Conservation (phyloP, 2,888 invertebrate genomes). For the Willowsia nigromaculata region DNA sequence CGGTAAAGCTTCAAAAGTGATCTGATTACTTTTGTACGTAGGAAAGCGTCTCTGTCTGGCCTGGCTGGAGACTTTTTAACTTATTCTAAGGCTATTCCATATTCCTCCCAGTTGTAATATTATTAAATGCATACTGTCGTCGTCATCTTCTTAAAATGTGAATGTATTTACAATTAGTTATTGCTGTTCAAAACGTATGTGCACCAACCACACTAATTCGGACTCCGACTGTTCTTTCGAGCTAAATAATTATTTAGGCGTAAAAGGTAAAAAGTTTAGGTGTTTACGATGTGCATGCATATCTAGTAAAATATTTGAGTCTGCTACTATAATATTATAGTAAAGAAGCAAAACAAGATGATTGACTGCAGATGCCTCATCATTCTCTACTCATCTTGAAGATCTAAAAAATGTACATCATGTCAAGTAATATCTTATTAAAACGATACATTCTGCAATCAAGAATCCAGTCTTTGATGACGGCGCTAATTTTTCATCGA, state of each 20-base stretch:
- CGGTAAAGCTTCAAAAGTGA: slow-evolving; percentile 71
- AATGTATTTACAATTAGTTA: slow-evolving; percentile 67
- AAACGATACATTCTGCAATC: slow-evolving; percentile 45
- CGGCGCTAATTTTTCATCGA: slow-evolving; percentile 77
- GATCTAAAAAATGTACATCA: not conserved
- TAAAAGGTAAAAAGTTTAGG: no score
- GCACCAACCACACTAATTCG: not conserved
- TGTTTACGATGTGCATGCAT: not conserved
- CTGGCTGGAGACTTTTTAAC: slow-evolving; percentile 69
- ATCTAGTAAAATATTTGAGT: no score
- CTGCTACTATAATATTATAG: not conserved
- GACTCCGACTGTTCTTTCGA: not conserved
- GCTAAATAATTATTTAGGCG: no score
- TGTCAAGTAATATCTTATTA: slow-evolving; percentile 23
- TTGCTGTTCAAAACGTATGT: not conserved
- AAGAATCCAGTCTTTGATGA: slow-evolving; percentile 65
- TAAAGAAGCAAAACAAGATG: not conserved
- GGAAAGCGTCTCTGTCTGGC: slow-evolving; percentile 70
- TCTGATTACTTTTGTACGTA: slow-evolving; percentile 69
- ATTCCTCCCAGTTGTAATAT: not conserved
- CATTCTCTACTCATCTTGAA: not conserved
- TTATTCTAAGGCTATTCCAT: not conserved
- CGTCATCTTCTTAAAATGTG: slow-evolving; percentile 48
- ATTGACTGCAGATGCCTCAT: not conserved
- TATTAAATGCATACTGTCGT: slow-evolving; percentile 22